Base-by-base conservation (phyloP, 2,113 vertebrate species). In the Cricetomys ansorgei region DNA sequence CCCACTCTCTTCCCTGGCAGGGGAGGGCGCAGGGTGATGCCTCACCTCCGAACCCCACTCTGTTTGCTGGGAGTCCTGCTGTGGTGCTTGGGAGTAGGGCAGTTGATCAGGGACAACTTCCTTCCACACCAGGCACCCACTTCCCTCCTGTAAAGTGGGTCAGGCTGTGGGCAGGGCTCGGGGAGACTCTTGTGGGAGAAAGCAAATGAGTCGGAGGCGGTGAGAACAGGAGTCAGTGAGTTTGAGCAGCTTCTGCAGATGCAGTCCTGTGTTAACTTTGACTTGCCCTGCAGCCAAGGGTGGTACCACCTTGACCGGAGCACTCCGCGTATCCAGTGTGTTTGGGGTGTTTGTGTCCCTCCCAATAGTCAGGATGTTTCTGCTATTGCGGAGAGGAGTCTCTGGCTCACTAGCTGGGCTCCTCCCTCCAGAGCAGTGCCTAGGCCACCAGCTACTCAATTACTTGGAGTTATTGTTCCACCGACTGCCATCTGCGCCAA, bases 401-500 rank as follows among this genome's bases (percentile, higher is more conserved):
- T 48, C 11, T 75, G 55, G 16, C 76, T 23, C 48, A 11, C 31
- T 31, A 10, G 19, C 81, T 10, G 8, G 37, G 13, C 31, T 45
- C n/a, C 23, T 7, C 0, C 53, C 72, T 73, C 55, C 29, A 37
- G 72, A 25, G 2, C 48, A 27, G 19, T 15, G 23, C 12, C 9
- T 31, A n/a, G 37, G n/a, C 29, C 45, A 2, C 1, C 4, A 85
- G 69, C 0, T 1, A 5, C 37, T 31, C 4, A 0, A 0, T 25
- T 9, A 31, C 29, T 55, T 55, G 55, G 55, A 62, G 55, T 29
- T 16, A 19, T 21, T 37, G 37, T 40, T 7, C 8, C 5, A 11
- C 80, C 19, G 7, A 0, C 7, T 4, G 7, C 27, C 0, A 0
- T 29, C 77, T 1, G 19, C 5, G 4, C 10, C 2, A 1, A 3